Evolutionary conservation across 2,113 vertebrate species (phyloP).

Genomic region (Myocastor coypus): DNA sequence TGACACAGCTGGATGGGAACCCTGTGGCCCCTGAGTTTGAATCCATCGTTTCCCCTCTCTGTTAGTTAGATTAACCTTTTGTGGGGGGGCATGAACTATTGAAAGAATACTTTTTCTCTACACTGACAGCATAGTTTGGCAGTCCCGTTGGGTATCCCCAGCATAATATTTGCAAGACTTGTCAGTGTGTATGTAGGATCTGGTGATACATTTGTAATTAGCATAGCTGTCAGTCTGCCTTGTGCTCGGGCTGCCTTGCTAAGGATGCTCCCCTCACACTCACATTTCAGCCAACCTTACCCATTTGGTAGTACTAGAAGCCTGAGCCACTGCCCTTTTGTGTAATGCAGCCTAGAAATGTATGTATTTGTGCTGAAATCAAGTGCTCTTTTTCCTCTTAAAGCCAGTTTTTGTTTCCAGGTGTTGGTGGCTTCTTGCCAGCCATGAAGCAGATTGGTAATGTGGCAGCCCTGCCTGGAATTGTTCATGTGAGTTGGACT

Average conservation of each 20-base stretch:
- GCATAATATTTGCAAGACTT: background rate
- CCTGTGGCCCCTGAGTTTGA: background rate
- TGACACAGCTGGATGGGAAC: background rate
- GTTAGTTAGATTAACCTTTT: background rate
- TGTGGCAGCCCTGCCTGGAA: slow-evolving; percentile 97
- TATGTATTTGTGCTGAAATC: background rate
- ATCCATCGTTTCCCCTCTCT: background rate
- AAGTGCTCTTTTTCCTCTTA: background rate
- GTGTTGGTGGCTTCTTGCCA: slow-evolving; percentile 96
- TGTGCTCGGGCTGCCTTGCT: fast-evolving
- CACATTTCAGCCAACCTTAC: background rate
- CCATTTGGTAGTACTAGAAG: background rate
- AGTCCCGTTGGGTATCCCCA: background rate
- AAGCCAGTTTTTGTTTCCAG: slow-evolving; percentile 81
- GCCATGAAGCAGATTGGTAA: slow-evolving; percentile 99
- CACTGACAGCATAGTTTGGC: background rate
- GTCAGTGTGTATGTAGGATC: background rate
- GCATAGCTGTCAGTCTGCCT: background rate
- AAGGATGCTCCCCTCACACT: background rate
- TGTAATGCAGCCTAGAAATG: background rate
- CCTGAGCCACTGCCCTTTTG: background rate
- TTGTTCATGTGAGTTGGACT: slow-evolving; percentile 93
- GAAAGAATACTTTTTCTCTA: slow-evolving; percentile 16
- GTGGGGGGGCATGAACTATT: background rate
- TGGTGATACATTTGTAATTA: background rate